Evolutionary conservation across 1,140 invertebrate genomes (phyloP).

Genomic region (Lasioglossum albipes): DNA sequence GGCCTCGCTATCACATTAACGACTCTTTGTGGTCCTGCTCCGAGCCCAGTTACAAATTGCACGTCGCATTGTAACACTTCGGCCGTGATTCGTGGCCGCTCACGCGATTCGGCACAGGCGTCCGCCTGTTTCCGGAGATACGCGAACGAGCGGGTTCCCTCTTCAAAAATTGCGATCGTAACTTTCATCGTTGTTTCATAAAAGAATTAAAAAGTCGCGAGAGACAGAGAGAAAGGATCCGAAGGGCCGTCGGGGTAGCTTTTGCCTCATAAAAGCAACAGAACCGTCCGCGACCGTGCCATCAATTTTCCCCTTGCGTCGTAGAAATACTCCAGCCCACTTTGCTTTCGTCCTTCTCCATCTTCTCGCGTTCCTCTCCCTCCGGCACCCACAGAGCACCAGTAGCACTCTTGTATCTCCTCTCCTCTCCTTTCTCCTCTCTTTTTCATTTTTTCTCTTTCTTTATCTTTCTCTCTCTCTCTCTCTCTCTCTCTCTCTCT

Average conservation of each 20-base stretch:
- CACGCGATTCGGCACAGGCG: background rate
- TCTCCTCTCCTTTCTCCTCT: conserved; percentile 4
- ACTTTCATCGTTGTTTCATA: background rate
- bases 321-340: conserved; percentile 37
- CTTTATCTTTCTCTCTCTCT: background rate
- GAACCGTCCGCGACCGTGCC: conserved; percentile 20
- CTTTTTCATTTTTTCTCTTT: background rate
- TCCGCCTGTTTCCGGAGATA: background rate
- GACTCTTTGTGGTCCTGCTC: background rate
- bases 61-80: background rate
- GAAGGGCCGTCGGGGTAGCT: background rate
- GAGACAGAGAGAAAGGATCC: background rate
- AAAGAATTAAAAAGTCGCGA: too few species aligned
- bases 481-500: conserved; percentile 7
- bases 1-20: background rate
- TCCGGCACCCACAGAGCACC: background rate
- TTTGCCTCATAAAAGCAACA: conserved; percentile 14
- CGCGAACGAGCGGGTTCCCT: background rate
- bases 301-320: conserved; percentile 36
- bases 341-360: conserved; percentile 18
- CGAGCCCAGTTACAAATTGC: background rate
- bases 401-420: conserved; percentile 29
- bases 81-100: background rate
- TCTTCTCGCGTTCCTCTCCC: background rate
- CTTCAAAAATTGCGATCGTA: background rate